A percentile compares a stretch with the other conserved stretches of the same genome.
phyloP scores from a whole-genome alignment of 2,113 vertebrate species.

The Cricetomys ansorgei region DNA sequence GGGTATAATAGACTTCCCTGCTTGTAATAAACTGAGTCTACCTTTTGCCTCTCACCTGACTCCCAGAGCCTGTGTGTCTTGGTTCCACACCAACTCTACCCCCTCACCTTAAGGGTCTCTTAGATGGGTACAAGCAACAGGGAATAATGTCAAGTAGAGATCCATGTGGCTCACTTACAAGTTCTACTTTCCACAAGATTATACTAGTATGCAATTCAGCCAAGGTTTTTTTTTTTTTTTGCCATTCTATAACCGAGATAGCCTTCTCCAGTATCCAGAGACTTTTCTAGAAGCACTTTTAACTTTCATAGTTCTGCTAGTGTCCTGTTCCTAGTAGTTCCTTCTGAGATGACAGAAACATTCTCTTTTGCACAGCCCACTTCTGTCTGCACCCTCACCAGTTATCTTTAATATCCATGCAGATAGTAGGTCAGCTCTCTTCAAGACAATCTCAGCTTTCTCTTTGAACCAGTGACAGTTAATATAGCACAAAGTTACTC shows the following conservation, averaged over 20 bases:
- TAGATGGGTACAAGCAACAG: too few relatives aligned
- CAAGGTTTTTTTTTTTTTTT: not conserved
- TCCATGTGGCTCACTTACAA: not conserved
- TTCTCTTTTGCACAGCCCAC: not conserved
- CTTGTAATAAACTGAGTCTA: too few relatives aligned
- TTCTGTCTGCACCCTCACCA: not conserved
- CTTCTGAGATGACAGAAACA: not conserved
- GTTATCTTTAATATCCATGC: not conserved
- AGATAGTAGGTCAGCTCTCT: not conserved
- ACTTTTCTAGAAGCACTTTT: not conserved
- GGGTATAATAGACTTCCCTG: too few relatives aligned
- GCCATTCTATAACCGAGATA: not conserved
- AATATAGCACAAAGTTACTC: constrained; percentile 4
- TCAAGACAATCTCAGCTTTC: not conserved
- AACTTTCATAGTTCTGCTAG: not conserved
- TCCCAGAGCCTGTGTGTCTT: too few relatives aligned
- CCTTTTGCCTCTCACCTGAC: too few relatives aligned
- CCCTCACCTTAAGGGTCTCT: too few relatives aligned
- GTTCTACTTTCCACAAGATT: not conserved
- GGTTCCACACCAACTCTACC: too few relatives aligned
- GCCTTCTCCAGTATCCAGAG: not conserved
- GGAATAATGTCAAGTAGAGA: too few relatives aligned
- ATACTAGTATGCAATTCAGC: not conserved
- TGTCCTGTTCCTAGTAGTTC: not conserved
- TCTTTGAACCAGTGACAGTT: not conserved